Conservation (phyloP, 2,888 invertebrate genomes). For the Lordiphosa fenestrarum region DNA sequence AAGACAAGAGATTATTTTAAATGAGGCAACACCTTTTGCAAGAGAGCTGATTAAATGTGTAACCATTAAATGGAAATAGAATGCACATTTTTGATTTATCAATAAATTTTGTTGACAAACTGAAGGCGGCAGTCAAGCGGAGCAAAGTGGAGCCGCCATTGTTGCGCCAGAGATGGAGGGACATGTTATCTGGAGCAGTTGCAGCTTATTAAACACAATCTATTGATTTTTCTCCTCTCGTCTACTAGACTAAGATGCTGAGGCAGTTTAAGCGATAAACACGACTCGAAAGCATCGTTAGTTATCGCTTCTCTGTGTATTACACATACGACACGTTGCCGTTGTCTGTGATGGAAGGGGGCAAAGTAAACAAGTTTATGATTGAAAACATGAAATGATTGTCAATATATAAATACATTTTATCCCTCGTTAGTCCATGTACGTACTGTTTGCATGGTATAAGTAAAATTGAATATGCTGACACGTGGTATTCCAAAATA, state of each 20-base stretch:
- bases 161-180: conserved; percentile 10
- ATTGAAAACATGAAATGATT: conserved; percentile 31
- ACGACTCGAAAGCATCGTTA: conserved; percentile 42
- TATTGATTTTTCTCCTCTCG: conserved; percentile 44
- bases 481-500: no score
- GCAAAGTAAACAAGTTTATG: conserved; percentile 40
- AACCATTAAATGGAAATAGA: conserved; percentile 44
- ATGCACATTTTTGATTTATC: conserved; percentile 34
- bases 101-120: conserved; percentile 1
- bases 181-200: conserved; percentile 54
- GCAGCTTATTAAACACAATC: conserved; percentile 59
- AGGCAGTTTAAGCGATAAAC: conserved; percentile 57
- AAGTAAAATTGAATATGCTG: no score
- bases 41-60: conserved; percentile 43
- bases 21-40: conserved; percentile 3
- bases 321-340: conserved; percentile 31
- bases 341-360: background rate
- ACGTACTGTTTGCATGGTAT: no score
- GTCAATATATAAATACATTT: conserved; percentile 38
- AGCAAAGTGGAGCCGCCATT: background rate
- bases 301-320: conserved; percentile 28
- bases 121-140: background rate
- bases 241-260: conserved; percentile 38
- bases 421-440: no score
- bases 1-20: conserved; percentile 2